A percentile compares a stretch with the other conserved stretches of the same genome.
phyloP scores from a whole-genome alignment of 64 coral and sea anemone genomes.

The Dendronephthya gigantea region DNA sequence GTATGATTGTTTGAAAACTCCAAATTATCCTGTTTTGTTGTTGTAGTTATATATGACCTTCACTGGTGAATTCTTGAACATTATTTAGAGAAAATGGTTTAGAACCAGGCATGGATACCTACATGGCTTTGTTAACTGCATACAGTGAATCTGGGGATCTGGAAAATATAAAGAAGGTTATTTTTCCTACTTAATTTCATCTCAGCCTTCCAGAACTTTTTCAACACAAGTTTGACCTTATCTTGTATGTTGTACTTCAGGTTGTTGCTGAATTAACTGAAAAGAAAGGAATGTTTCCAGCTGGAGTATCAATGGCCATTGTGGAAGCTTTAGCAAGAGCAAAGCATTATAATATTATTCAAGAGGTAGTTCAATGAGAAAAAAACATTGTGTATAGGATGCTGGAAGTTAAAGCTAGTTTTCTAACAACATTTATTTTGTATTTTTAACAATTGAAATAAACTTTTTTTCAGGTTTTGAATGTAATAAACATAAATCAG shows the following conservation, averaged over 20 bases:
- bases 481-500: background rate
- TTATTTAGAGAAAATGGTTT: slow-evolving; percentile 5
- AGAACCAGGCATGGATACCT: background rate
- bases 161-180: slow-evolving; percentile 1
- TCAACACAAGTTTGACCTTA: too few species aligned
- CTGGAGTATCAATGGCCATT: background rate
- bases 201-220: too few species aligned
- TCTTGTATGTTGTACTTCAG: background rate
- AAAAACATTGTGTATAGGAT: too few species aligned
- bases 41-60: too few species aligned
- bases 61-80: background rate
- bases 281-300: slow-evolving; percentile 7
- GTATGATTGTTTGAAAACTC: too few species aligned
- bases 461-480: background rate
- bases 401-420: background rate
- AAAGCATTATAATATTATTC: background rate
- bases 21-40: too few species aligned
- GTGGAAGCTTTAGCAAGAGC: background rate
- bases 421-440: too few species aligned
- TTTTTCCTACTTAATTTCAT: background rate
- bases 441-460: too few species aligned
- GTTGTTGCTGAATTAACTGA: background rate
- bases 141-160: background rate
- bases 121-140: background rate
- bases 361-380: background rate